Conservation (phyloP, 2,888 invertebrate species). For the Notodonta dromedarius region DNA sequence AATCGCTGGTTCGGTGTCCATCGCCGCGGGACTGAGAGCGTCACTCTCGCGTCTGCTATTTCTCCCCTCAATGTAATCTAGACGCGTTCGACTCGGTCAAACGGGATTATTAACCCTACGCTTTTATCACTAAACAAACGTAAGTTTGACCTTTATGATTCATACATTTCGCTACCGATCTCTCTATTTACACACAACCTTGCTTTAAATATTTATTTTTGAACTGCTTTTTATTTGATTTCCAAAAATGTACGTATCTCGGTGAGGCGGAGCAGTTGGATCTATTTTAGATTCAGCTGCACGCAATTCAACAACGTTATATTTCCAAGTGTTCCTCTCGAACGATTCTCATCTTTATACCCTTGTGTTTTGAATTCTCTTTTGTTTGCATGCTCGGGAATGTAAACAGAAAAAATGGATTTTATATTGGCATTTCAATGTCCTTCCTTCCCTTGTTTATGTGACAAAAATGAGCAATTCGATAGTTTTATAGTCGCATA, state of each 20-base stretch:
- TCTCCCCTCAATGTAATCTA: slow-evolving; percentile 30
- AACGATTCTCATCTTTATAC: slow-evolving; percentile 61
- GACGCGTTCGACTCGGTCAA: slow-evolving; percentile 31
- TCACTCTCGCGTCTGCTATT: slow-evolving; percentile 24
- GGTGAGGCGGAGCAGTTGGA: slow-evolving; percentile 64
- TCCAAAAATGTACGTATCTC: slow-evolving; percentile 82
- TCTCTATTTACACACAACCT: slow-evolving; percentile 68
- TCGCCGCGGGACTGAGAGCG: slow-evolving; percentile 14
- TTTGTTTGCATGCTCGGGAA: slow-evolving; percentile 37
- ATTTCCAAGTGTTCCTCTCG: slow-evolving; percentile 50
- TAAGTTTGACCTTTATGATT: slow-evolving; percentile 56
- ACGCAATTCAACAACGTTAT: slow-evolving; percentile 66
- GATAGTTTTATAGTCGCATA: slow-evolving; percentile 39
- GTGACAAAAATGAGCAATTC: slow-evolving; percentile 45
- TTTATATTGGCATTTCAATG: slow-evolving; percentile 41
- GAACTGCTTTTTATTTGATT: slow-evolving; percentile 76
- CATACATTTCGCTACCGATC: slow-evolving; percentile 44
- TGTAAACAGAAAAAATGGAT: slow-evolving; percentile 42
- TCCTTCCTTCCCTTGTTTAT: slow-evolving; percentile 43
- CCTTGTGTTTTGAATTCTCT: slow-evolving; percentile 37
- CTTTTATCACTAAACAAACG: slow-evolving; percentile 42
- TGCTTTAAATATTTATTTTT: slow-evolving; percentile 67
- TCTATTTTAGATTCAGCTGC: slow-evolving; percentile 72
- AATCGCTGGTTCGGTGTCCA: slow-evolving; percentile 20
- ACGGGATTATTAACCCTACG: slow-evolving; percentile 35